phyloP scores from a whole-genome alignment of 2,113 vertebrate genomes.

The Caranx ignobilis region DNA sequence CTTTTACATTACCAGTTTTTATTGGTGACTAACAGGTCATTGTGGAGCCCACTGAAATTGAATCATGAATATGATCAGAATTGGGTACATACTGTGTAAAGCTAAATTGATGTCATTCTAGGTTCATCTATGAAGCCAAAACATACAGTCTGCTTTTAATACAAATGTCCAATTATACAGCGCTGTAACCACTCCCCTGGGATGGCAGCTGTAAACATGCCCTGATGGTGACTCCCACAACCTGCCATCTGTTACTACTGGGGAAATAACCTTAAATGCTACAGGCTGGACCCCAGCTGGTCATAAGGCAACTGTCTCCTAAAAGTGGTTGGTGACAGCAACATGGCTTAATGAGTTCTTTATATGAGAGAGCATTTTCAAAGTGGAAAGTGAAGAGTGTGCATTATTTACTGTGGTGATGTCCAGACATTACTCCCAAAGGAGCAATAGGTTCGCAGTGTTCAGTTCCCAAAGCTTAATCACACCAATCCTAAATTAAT shows the following conservation, averaged over 20 bases:
- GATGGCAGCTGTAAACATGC: slow-evolving; percentile 58
- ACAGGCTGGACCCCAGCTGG: slow-evolving; percentile 45
- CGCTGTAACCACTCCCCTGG: slow-evolving; percentile 48
- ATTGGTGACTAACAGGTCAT: not conserved
- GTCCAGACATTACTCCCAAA: slow-evolving; percentile 36
- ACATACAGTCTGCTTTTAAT: slow-evolving; percentile 44
- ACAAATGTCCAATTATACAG: slow-evolving; percentile 59
- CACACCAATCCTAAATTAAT: slow-evolving; percentile 75
- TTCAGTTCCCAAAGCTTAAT: slow-evolving; percentile 66
- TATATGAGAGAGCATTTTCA: slow-evolving; percentile 47
- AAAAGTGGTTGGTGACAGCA: slow-evolving; percentile 48
- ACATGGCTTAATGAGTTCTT: slow-evolving; percentile 55
- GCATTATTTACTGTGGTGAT: slow-evolving; percentile 60
- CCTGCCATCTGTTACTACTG: slow-evolving; percentile 41
- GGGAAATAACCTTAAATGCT: slow-evolving; percentile 61
- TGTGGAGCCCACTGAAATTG: slow-evolving; percentile 6
- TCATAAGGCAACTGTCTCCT: slow-evolving; percentile 39
- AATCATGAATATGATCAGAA: slow-evolving; percentile 17
- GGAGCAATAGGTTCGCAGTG: slow-evolving; percentile 56
- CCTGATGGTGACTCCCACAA: slow-evolving; percentile 39
- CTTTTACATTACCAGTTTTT: not conserved
- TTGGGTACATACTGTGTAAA: slow-evolving; percentile 3
- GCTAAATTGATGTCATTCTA: slow-evolving; percentile 1
- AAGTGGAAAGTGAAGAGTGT: slow-evolving; percentile 53
- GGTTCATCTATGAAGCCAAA: slow-evolving; percentile 23